phyloP scores from a whole-genome alignment of 2,113 vertebrate species.

The Seriola aureovittata region DNA sequence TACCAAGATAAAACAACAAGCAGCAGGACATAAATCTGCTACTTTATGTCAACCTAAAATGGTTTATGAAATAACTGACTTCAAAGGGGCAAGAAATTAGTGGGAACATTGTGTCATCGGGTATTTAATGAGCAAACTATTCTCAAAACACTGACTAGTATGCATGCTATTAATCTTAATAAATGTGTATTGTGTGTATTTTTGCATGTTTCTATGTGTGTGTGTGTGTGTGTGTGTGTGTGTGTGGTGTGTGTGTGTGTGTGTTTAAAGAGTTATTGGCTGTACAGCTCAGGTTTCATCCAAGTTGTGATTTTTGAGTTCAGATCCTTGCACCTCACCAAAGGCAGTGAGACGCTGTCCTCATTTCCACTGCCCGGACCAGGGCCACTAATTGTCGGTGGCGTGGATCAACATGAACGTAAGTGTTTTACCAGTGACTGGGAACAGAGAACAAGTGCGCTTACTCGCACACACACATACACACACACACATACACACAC shows the following conservation, averaged over 20 bases:
- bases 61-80: constrained; percentile 43
- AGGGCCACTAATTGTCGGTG: constrained; percentile 47
- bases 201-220: constrained; percentile 17
- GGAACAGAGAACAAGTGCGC: constrained; percentile 45
- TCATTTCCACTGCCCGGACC: constrained; percentile 31
- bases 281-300: constrained; percentile 31
- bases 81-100: constrained; percentile 13
- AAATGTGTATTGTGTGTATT: constrained; percentile 6
- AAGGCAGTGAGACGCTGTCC: constrained; percentile 7
- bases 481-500: constrained; percentile 30
- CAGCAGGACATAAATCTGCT: constrained; percentile 48
- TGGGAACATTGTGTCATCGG: constrained; percentile 2
- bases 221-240: background rate
- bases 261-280: background rate
- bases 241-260: background rate
- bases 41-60: constrained; percentile 20
- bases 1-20: constrained; percentile 40
- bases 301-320: constrained; percentile 30
- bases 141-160: constrained; percentile 5
- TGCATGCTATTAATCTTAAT: constrained; percentile 44
- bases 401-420: constrained; percentile 35
- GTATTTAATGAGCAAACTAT: constrained; percentile 21
- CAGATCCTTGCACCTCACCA: constrained; percentile 7
- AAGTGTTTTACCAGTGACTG: constrained; percentile 68
- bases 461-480: constrained; percentile 31